phyloP scores from a whole-genome alignment of 2,888 invertebrate species.

The Abscondita cerata region DNA sequence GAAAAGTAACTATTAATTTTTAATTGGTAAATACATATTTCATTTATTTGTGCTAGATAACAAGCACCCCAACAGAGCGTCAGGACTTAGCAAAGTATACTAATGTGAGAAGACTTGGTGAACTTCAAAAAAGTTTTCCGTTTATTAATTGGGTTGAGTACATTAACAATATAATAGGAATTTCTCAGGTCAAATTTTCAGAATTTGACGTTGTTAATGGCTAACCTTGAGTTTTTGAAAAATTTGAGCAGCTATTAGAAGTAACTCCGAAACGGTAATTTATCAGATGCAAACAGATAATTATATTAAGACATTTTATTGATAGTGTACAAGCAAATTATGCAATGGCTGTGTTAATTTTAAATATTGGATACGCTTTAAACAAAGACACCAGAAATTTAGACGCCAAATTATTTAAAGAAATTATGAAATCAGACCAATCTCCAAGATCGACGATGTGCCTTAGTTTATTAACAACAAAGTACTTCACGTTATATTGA shows the following conservation, averaged over 20 bases:
- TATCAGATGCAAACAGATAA: neutral
- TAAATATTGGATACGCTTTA: too few species aligned
- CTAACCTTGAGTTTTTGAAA: slow-evolving; percentile 60
- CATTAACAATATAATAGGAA: slow-evolving; percentile 58
- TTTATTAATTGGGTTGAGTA: slow-evolving; percentile 59
- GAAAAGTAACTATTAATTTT: slow-evolving; percentile 25
- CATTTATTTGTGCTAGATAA: slow-evolving; percentile 3
- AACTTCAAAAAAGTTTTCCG: slow-evolving; percentile 57
- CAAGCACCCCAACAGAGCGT: slow-evolving; percentile 29
- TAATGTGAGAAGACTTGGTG: slow-evolving; percentile 59
- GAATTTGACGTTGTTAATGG: slow-evolving; percentile 60
- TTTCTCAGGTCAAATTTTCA: slow-evolving; percentile 45
- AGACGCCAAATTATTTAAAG: too few species aligned
- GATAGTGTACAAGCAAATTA: slow-evolving; percentile 82
- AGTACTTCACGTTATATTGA: slow-evolving; percentile 15
- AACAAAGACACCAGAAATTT: too few species aligned
- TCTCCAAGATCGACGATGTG: too few species aligned
- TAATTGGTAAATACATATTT: too few species aligned
- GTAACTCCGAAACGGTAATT: slow-evolving; percentile 40
- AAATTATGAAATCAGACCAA: too few species aligned
- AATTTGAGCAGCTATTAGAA: slow-evolving; percentile 54
- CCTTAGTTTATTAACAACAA: too few species aligned
- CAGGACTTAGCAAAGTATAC: slow-evolving; percentile 53
- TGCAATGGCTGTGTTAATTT: slow-evolving; percentile 88
- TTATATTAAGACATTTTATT: neutral